phyloP scores from a whole-genome alignment of 2,888 invertebrate species.

The Tillus elongatus region DNA sequence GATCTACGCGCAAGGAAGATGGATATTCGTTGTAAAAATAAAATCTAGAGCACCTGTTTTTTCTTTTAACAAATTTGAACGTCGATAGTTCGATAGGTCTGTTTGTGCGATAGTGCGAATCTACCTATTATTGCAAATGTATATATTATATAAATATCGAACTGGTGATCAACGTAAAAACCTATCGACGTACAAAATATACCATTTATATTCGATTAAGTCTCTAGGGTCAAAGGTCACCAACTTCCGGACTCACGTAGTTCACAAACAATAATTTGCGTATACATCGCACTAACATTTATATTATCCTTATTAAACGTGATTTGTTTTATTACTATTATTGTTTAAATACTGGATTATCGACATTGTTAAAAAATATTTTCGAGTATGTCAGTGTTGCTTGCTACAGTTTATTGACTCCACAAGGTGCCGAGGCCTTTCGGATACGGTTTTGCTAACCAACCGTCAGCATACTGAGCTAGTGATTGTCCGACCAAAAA shows the following conservation, averaged over 20 bases:
- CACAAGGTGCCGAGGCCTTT: slow-evolving; percentile 27
- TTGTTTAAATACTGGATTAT: slow-evolving; percentile 31
- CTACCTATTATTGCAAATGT: slow-evolving; percentile 31
- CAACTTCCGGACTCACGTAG: slow-evolving; percentile 21
- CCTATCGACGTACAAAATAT: slow-evolving; percentile 34
- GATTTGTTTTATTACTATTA: slow-evolving; percentile 25
- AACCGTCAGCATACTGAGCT: slow-evolving; percentile 34
- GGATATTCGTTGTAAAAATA: slow-evolving; percentile 35
- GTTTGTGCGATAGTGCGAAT: slow-evolving; percentile 32
- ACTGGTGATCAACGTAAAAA: slow-evolving; percentile 22
- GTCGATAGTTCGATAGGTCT: slow-evolving; percentile 29
- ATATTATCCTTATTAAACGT: not conserved
- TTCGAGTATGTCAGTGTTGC: slow-evolving; percentile 16
- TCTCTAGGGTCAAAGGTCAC: slow-evolving; percentile 15
- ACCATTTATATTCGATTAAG: slow-evolving; percentile 7
- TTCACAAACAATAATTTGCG: slow-evolving; percentile 26
- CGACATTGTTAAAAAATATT: slow-evolving; percentile 31
- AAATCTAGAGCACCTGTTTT: slow-evolving; percentile 37
- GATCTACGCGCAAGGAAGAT: slow-evolving; percentile 27
- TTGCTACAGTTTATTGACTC: slow-evolving; percentile 26
- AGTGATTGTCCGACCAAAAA: slow-evolving; percentile 32
- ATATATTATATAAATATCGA: slow-evolving; percentile 23
- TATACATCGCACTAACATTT: slow-evolving; percentile 37
- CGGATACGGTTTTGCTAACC: slow-evolving; percentile 23
- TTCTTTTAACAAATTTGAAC: slow-evolving; percentile 28